phyloP scores from a whole-genome alignment of 2,888 invertebrate genomes.

The Petrophora chlorosata region DNA sequence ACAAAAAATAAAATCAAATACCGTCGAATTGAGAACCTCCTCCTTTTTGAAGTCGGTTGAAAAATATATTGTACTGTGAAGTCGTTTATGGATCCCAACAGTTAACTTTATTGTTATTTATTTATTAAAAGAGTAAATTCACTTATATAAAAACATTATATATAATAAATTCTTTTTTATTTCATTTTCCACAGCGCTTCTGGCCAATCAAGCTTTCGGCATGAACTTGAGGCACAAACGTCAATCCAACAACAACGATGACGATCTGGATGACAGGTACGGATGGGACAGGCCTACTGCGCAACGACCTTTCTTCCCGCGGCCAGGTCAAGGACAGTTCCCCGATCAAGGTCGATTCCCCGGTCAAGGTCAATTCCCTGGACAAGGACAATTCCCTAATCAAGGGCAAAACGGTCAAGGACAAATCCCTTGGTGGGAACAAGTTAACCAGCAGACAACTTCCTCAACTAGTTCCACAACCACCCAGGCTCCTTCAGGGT shows the following conservation, averaged over 20 bases:
- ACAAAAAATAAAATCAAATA: too few species aligned
- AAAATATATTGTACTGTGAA: too few species aligned
- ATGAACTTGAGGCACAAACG: constrained; percentile 50
- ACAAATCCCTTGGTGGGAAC: not conserved
- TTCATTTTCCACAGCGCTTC: constrained; percentile 44
- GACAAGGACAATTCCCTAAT: constrained; percentile 11
- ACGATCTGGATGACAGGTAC: constrained; percentile 62
- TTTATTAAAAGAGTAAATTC: too few species aligned
- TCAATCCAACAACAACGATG: constrained; percentile 39
- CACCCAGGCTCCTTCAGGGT: too few species aligned
- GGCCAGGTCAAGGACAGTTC: constrained; percentile 29
- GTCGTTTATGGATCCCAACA: too few species aligned
- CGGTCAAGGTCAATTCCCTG: constrained; percentile 21
- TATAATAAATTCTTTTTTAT: too few species aligned
- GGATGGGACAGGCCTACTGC: constrained; percentile 40
- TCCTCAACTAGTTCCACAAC: not conserved
- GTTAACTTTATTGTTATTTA: too few species aligned
- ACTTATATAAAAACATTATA: too few species aligned
- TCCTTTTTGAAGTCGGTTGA: too few species aligned
- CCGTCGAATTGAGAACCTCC: too few species aligned
- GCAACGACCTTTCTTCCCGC: constrained; percentile 16
- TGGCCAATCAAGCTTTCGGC: constrained; percentile 43
- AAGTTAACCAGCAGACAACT: too few species aligned
- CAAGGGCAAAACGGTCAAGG: constrained; percentile 4
- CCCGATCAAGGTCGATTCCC: constrained; percentile 26